Base-by-base conservation (phyloP, 1,140 invertebrate genomes). In the Rhagoletis pomonella region DNA sequence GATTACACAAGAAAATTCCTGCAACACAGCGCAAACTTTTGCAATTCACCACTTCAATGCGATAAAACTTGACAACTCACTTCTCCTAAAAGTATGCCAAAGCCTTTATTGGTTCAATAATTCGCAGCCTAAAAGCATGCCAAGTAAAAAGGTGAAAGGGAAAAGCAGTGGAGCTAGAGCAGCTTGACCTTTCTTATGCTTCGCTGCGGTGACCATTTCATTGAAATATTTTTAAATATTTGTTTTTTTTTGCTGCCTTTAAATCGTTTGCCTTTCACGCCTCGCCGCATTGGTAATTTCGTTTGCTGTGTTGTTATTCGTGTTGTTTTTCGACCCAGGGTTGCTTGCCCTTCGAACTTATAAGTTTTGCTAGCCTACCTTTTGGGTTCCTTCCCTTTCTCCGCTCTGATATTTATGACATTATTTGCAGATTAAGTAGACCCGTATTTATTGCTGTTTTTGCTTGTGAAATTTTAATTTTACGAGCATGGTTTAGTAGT, bases 401-500 rank as follows among this genome's bases (percentile, higher is more conserved):
- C 4, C 4, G 7, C 42, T 17, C 14, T 17, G 42, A 14, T 73
- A 44, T 73, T 73, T 73, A 47, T 17, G 67, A 42, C 67, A 73
- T 73, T 73, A 73, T 73, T 73, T 73, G 39, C 44, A 17, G 44
- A 73, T 73, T 73, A 73, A 73, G 39, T 42, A 12, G 14, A 14
- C 5, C 39, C 44, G 44, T 73, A 42, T 47, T 47, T 47, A 73
- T 73, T 17, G 67, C 67, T 73, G 42, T 73, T 47, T 39, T 65
- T 65, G 64, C 17, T 73, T 44, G 67, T 73, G 6, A 73, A 73
- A 17, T 73, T 14, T 73, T 73, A 73, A 73, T 73, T 73, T 73
- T 4, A 73, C 14, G 67, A 1, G 67, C 67, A 14, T 73, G 44
- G 67, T 73, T 73, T 73, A 42, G 67, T 42, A 73, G 67, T 39